Evolutionary conservation across 1,140 invertebrate species (phyloP), one percentile per base, ranked within the genome.

Genomic region (Aphaenogaster floridana): DNA sequence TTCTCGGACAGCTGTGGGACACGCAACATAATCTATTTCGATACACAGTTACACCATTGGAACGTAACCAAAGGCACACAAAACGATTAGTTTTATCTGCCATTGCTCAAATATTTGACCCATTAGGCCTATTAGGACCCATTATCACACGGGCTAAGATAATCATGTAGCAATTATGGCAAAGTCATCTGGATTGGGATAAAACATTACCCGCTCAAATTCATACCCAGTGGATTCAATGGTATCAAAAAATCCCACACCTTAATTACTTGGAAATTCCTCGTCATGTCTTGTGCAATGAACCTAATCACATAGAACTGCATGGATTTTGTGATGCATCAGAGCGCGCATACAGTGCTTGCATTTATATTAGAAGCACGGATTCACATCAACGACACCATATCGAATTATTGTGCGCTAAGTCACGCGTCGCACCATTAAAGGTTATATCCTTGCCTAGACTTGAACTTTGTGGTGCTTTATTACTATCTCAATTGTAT

Each of bases 41-140:
- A 2, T 66, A 66, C 6, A 17, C 45, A 0, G 11, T 17, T 0
- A 42, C 6, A n/a, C 3, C 3, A 15, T 61, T 39, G 0, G 9
- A 17, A 1, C 3, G 1, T 34, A 5, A 9, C 15, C 7, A 68
- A 45, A 64, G 7, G n/a, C 28, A 34, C 28, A 28, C 28, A 28
- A 28, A 28, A 28, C 28, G 28, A 0, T 28, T 28, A 42, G 15
- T 80, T 0, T 7, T 80, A 1, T 80, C 77, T 1, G 9, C 11
- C 0, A 80, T 68, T 42, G 1, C 77, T 28, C 63, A 57, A 9
- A 54, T 81, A 17, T 81, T 81, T 9, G 78, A 69, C n/a, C 77
- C 77, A 0, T n/a, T 81, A 0, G 78, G 52, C 1, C 28, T 69
- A 0, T 6, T 81, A 7, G 78, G 34, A 1, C 78, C 78, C 7